These are phyloP conservation scores for Cheilosia pagana DNA, from an alignment of 2,888 invertebrate genomes.

Conservation along the genomic window DNA sequence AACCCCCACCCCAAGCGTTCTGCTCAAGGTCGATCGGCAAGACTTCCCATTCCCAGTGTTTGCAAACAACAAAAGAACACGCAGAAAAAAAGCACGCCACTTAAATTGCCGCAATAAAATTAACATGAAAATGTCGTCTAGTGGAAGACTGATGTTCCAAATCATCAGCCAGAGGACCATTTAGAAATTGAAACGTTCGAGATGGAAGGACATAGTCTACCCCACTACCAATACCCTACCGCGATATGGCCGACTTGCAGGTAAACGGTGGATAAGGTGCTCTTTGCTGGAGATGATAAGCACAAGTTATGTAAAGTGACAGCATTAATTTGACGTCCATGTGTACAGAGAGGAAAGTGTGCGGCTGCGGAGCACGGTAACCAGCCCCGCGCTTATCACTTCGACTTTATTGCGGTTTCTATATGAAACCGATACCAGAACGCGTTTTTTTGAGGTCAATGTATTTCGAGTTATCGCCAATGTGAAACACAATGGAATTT, in stretches of 20 bases:
- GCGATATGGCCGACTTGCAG: too few species aligned
- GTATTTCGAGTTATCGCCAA: constrained; percentile 32
- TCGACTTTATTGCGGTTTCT: too few species aligned
- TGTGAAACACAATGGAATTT: constrained; percentile 9
- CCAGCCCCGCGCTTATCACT: not conserved
- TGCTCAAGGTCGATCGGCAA: constrained; percentile 24
- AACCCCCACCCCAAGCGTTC: not conserved
- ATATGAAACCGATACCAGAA: constrained; percentile 42
- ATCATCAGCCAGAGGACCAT: not conserved
- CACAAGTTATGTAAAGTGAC: constrained; percentile 13
- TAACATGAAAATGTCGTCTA: constrained; percentile 47
- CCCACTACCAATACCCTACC: too few species aligned
- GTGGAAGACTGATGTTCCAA: constrained; percentile 12
- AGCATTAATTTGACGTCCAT: constrained; percentile 16
- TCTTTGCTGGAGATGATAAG: constrained; percentile 12
- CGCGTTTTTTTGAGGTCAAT: constrained; percentile 59
- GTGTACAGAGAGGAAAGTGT: not conserved
- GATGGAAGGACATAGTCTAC: too few species aligned
- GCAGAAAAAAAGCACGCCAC: not conserved
- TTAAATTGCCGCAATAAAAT: constrained; percentile 25
- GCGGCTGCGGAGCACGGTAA: not conserved
- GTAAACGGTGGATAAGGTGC: not conserved
- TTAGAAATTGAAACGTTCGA: too few species aligned
- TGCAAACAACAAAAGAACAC: too few species aligned
- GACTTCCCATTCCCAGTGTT: too few species aligned